phyloP scores from a whole-genome alignment of 2,797 vertebrate genomes.

The Betta splendens region DNA sequence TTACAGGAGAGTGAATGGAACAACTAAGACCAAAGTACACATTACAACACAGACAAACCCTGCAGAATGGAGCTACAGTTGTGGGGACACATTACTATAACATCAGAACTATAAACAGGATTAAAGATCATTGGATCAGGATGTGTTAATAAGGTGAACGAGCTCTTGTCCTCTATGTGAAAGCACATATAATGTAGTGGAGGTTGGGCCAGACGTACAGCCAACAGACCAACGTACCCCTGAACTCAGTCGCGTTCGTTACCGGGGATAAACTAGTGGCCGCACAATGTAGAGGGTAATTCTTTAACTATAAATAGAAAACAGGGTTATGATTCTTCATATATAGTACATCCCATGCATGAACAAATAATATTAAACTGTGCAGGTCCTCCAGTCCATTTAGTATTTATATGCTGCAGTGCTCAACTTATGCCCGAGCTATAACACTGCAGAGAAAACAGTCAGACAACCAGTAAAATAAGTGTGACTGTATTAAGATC shows the following conservation, averaged over 20 bases:
- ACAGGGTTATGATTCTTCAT: no score
- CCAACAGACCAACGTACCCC: no score
- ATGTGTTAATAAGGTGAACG: no score
- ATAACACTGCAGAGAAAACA: background rate
- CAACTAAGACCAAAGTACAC: conserved; percentile 23
- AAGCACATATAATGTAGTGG: no score
- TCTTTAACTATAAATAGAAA: no score
- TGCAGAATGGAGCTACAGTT: background rate
- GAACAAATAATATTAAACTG: no score
- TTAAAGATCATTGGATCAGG: background rate
- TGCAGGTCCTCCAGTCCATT: background rate
- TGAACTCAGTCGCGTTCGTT: no score
- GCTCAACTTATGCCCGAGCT: conserved; percentile 10
- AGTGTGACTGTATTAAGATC: background rate
- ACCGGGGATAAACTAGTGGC: no score
- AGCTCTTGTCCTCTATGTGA: no score
- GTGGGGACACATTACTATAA: conserved; percentile 6
- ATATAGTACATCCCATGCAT: no score
- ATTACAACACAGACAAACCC: conserved; percentile 19
- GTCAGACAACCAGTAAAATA: conserved; percentile 14
- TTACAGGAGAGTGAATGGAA: conserved; percentile 47
- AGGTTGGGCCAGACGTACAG: no score
- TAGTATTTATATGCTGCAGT: background rate
- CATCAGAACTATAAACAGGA: conserved; percentile 16
- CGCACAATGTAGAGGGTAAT: no score